Evolutionary conservation across 2,113 vertebrate genomes (phyloP).

Genomic region (Pungitius pungitius): DNA sequence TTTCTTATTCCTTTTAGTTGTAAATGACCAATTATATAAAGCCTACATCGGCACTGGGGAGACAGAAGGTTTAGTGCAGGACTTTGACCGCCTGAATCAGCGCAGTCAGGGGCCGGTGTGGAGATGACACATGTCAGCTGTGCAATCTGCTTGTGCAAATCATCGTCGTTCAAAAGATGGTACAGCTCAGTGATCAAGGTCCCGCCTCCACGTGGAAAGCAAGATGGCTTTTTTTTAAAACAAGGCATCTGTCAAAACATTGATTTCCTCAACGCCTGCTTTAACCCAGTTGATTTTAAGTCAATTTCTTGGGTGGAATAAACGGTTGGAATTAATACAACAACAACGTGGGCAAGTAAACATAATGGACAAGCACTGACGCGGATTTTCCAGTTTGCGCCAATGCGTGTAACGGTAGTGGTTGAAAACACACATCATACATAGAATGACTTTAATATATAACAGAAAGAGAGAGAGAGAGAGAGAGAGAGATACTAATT

Average conservation of each 20-base stretch:
- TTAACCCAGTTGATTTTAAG: conserved; percentile 7
- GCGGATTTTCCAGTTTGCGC: background rate
- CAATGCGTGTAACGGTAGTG: background rate
- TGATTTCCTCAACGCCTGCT: background rate
- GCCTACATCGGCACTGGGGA: conserved; percentile 3
- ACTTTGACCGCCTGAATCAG: conserved; percentile 38
- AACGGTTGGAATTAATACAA: background rate
- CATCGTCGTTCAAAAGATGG: conserved; percentile 31
- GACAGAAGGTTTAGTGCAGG: conserved; percentile 32
- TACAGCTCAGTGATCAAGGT: conserved; percentile 28
- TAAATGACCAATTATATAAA: background rate
- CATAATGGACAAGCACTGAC: background rate
- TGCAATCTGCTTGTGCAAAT: conserved; percentile 35
- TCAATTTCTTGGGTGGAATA: background rate
- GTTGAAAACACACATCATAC: background rate
- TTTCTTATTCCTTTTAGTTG: conserved; percentile 37
- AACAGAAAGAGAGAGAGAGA: background rate
- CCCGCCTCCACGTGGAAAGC: conserved; percentile 39
- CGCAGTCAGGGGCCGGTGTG: conserved; percentile 36
- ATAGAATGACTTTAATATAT: background rate
- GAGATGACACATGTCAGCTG: conserved; percentile 55
- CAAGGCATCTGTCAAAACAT: conserved; percentile 27
- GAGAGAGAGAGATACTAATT: background rate
- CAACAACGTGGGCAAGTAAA: background rate
- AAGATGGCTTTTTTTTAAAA: conserved; percentile 38